Conservation (phyloP, 2,888 invertebrate species). For the Troides helena region DNA sequence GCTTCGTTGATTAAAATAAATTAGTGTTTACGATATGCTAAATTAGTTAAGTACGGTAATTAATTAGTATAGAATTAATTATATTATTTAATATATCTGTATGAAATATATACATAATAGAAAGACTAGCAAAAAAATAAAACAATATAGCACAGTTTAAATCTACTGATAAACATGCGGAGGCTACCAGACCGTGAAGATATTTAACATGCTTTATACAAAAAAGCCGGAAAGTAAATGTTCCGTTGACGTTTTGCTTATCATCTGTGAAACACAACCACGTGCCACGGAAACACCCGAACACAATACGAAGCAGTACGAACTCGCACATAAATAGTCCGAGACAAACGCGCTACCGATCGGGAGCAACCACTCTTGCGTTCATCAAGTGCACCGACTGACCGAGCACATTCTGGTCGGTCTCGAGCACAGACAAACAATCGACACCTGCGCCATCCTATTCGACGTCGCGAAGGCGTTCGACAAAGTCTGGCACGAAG, state of each 20-base stretch:
- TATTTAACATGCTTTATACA: slow-evolving; percentile 11
- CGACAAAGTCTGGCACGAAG: too few relatives aligned
- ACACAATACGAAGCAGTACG: slow-evolving; percentile 46
- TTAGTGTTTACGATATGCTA: neutral
- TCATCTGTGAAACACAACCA: slow-evolving; percentile 60
- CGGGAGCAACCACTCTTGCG: slow-evolving; percentile 22
- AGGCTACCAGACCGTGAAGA: neutral
- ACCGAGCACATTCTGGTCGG: too few relatives aligned
- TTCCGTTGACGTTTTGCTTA: slow-evolving; percentile 34
- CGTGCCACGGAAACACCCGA: slow-evolving; percentile 66
- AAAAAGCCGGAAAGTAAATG: slow-evolving; percentile 29
- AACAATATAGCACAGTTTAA: slow-evolving; percentile 1
- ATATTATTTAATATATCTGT: neutral
- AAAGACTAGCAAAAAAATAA: neutral
- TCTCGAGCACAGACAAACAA: too few relatives aligned
- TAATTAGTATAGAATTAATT: neutral
- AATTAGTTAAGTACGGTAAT: neutral
- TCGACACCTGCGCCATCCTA: too few relatives aligned
- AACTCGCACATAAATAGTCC: slow-evolving; percentile 67
- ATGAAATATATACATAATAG: too few relatives aligned
- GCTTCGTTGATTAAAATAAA: neutral
- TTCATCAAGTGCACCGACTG: too few relatives aligned
- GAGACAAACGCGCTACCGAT: slow-evolving; percentile 44
- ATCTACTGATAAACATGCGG: neutral
- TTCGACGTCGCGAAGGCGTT: too few relatives aligned